Base-by-base conservation (phyloP, 2,113 vertebrate genomes). In the Chelonoidis abingdonii region DNA sequence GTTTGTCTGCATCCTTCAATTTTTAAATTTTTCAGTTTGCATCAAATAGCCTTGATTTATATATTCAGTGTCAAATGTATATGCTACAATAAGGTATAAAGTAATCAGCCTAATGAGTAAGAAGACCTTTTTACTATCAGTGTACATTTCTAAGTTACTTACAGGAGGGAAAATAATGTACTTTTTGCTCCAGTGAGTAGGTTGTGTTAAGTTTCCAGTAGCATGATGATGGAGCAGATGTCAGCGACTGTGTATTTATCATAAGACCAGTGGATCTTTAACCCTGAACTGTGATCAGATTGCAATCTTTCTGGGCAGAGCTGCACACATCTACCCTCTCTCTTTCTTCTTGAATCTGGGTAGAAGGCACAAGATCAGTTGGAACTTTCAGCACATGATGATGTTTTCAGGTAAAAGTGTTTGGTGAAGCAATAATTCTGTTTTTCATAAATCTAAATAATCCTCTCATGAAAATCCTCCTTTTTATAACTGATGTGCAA, bases 361-460 rank as follows among this genome's bases (percentile, higher is more conserved):
- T 54, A 98, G 99, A 96, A 99, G 99, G 59, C 99, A 99, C 98
- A 99, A 99, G 98, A 99, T 99, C 92, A 98, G 98, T 84, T 99
- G 99, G 97, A 99, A 99, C 98, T 99, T 99, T 97, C 99, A 99
- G 97, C 99, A 99, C 95, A 99, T 99, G 99, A 99, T 99, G 99
- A 99, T 99, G 99, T 99, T 99, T 98, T 99, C 99, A 98, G 99
- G 99, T 99, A 98, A 94, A 94, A 75, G 35, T 76, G 12, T 86
- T 50, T 81, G 5, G 4, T 82, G 49, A 76, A 87, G 9, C 8
- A 75, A 9, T 13, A 85, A 24, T 69, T n/a, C 9, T 31, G 35
- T 93, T 56, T 89, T 65, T 38, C 29, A 83, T 47, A 21, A 78
- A 22, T 54, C 1, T 1, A 13, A 56, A 79, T 3, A 12, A 19